phyloP scores from a whole-genome alignment of 2,888 invertebrate genomes.

The Drosophila crucigera region DNA sequence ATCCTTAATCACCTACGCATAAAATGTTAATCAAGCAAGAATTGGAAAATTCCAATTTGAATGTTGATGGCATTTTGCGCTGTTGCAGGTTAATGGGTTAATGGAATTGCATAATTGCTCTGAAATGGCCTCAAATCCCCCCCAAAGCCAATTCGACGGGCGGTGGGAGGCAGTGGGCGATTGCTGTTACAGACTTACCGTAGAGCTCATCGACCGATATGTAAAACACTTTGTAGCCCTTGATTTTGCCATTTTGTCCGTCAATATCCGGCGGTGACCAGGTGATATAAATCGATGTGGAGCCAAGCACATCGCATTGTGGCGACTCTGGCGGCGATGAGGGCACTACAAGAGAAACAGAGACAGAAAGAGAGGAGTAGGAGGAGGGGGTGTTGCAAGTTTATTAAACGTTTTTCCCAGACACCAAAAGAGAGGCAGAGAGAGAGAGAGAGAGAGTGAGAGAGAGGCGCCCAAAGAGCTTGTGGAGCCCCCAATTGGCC shows the following conservation, averaged over 20 bases:
- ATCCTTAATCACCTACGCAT: neutral
- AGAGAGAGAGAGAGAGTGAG: neutral
- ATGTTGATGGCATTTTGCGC: constrained; percentile 20
- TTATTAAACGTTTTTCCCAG: constrained; percentile 25
- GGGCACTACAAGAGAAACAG: constrained; percentile 88
- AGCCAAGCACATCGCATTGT: constrained; percentile 92
- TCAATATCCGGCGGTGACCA: constrained; percentile 93
- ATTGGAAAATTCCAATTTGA: constrained; percentile 13
- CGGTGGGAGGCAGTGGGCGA: neutral
- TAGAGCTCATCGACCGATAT: constrained; percentile 92
- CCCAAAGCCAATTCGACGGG: constrained; percentile 14
- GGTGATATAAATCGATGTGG: constrained; percentile 93
- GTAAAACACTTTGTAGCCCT: constrained; percentile 94
- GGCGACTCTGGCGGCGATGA: constrained; percentile 93
- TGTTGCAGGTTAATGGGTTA: constrained; percentile 73
- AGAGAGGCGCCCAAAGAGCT: constrained; percentile 11
- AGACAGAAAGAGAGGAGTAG: neutral
- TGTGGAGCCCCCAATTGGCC: constrained; percentile 5
- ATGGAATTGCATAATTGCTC: constrained; percentile 75
- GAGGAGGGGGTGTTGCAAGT: neutral
- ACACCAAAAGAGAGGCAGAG: constrained; percentile 13
- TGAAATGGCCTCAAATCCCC: constrained; percentile 31
- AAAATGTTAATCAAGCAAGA: neutral
- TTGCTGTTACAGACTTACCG: constrained; percentile 86
- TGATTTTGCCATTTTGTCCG: constrained; percentile 93